Evolutionary conservation across 2,888 invertebrate genomes (phyloP).

Genomic region (Carpatolechia fugitivella): DNA sequence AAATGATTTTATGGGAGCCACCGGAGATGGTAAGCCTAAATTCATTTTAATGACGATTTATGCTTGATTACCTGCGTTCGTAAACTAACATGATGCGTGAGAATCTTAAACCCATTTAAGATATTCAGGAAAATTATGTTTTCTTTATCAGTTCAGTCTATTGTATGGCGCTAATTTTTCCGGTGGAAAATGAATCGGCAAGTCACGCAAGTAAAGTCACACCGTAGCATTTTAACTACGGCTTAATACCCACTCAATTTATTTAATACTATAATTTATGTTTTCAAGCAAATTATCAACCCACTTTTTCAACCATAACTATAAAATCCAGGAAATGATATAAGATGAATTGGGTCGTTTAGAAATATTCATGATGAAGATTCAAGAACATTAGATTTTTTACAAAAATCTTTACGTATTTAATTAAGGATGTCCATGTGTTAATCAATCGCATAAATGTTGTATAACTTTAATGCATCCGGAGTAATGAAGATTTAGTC

Average conservation of each 20-base stretch:
- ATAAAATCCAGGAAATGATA: not conserved
- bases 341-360: not conserved
- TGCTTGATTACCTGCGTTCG: not conserved
- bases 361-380: not conserved
- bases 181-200: not conserved
- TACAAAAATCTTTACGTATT: not conserved
- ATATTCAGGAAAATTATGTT: not conserved
- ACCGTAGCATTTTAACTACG: not conserved
- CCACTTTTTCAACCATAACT: not conserved
- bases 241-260: not conserved
- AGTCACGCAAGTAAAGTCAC: not conserved
- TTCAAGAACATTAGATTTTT: not conserved
- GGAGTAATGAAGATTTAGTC: not conserved
- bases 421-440: not conserved
- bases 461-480: not conserved
- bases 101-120: not conserved
- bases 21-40: conserved; percentile 7
- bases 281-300: not conserved
- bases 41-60: not conserved
- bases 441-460: not conserved
- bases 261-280: not conserved
- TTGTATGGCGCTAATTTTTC: no score
- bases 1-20: conserved; percentile 34
- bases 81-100: not conserved
- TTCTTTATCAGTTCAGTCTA: not conserved